phyloP scores from a whole-genome alignment of 2,888 invertebrate genomes.

The Platycheirus rosarum region DNA sequence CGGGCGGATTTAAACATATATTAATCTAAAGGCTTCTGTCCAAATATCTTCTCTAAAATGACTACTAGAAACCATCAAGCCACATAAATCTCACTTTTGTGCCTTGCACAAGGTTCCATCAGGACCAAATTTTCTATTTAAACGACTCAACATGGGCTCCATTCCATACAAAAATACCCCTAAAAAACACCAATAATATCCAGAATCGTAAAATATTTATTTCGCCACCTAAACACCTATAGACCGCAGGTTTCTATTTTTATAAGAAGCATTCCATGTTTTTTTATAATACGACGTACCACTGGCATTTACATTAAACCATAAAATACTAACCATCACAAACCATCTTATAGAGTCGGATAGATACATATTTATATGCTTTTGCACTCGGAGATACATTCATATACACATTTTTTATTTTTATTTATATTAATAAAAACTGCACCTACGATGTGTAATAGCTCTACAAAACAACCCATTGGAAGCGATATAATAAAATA shows the following conservation, averaged over 20 bases:
- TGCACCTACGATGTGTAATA: conserved; percentile 29
- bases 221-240: background rate
- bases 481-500: no score
- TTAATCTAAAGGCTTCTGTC: no score
- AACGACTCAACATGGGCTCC: no score
- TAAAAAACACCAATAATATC: conserved; percentile 16
- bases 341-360: conserved; percentile 3
- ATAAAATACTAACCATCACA: conserved; percentile 21
- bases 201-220: conserved; percentile 14
- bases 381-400: conserved; percentile 13
- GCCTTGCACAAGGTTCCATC: no score
- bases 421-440: conserved; percentile 35
- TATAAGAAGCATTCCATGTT: conserved; percentile 2
- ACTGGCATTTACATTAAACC: conserved; percentile 29
- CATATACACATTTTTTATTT: conserved; percentile 3
- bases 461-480: no score
- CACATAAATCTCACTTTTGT: no score
- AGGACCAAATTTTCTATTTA: no score
- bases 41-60: no score
- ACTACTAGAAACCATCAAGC: no score
- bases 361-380: background rate
- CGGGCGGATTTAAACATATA: no score
- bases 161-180: background rate
- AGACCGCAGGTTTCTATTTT: conserved; percentile 8
- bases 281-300: no score